Base-by-base conservation (phyloP, 1,140 invertebrate species). In the Pseudomyrmex gracilis region DNA sequence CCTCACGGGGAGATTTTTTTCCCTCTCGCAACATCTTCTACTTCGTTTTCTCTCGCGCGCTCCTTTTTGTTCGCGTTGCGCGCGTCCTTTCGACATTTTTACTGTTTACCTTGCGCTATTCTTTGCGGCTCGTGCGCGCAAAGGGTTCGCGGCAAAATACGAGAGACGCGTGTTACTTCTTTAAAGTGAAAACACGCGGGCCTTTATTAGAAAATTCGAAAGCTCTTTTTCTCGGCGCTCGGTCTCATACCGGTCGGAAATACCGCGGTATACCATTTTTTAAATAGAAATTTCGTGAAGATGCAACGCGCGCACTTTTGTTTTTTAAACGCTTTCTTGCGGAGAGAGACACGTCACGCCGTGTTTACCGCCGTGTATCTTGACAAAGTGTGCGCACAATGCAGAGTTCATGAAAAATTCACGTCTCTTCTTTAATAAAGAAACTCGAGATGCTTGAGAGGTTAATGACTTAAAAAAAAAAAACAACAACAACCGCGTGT, bases 341-440 rank as follows among this genome's bases (percentile, higher is more conserved):
- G 34, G 4, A 34, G 24, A 34, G 34, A 34, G 34, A 34, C 34
- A 34, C 34, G 34, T 34, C 34, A 34, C 34, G 5, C 34, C 34
- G 34, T 5, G 34, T 34, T 34, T 34, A 34, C 7, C 34, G 34
- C 34, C 34, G 34, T 34, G 15, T 73, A 34, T 60, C 43, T 73
- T 34, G 43, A 61, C n/a, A 57, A 73, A 57, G n/a, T 57, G 57
- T n/a, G 9, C 3, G 22, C 61, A 51, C 7, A 63, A 17, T 10
- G 22, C 17, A 0, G 49, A 63, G 45, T 74, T 63, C 20, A 49
- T 74, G 58, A 74, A 63, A 74, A 61, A 74, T 74, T 55, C 22
- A 63, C 5, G 24, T 61, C 58, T 51, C 61, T 24, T 5, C 10
- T 20, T 74, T 63, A 74, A 74, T 61, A 74, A 74, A 63, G 34